Conservation (phyloP, 2,797 vertebrate genomes). For the Dendrocincla fuliginosa region DNA sequence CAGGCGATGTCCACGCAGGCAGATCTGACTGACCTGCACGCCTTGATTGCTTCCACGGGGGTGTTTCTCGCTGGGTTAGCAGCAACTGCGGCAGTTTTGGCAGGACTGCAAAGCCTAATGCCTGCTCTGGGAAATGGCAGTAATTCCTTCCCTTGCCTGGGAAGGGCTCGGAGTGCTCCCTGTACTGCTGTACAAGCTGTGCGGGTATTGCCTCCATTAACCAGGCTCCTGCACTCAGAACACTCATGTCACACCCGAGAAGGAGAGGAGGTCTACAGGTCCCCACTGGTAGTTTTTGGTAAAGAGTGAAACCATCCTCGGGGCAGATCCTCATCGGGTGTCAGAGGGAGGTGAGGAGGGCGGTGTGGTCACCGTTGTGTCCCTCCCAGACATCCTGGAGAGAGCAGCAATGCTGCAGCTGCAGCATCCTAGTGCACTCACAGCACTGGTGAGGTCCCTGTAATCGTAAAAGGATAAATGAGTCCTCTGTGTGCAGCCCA, state of each 20-base stretch:
- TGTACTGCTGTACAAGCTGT: neutral
- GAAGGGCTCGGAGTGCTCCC: neutral
- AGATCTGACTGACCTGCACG: rapidly evolving
- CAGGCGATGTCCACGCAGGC: rapidly evolving
- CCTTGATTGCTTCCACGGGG: rapidly evolving
- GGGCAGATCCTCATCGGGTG: rapidly evolving
- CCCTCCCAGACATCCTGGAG: neutral
- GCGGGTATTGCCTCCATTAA: neutral
- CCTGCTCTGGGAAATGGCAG: neutral
- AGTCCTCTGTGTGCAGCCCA: neutral
- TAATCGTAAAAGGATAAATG: neutral
- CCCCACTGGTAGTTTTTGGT: neutral
- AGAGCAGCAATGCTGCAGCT: rapidly evolving
- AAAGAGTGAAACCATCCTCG: neutral
- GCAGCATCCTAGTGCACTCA: neutral
- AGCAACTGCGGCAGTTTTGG: rapidly evolving
- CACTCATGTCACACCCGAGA: neutral
- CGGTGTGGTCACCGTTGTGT: no score
- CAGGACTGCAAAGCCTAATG: neutral
- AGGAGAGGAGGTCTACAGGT: neutral
- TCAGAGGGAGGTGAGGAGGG: neutral
- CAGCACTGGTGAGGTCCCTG: neutral
- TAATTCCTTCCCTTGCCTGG: neutral
- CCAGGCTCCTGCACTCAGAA: neutral
- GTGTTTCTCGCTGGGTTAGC: neutral